Evolutionary conservation across 2,113 vertebrate genomes (phyloP).

Genomic region (Equus quagga): DNA sequence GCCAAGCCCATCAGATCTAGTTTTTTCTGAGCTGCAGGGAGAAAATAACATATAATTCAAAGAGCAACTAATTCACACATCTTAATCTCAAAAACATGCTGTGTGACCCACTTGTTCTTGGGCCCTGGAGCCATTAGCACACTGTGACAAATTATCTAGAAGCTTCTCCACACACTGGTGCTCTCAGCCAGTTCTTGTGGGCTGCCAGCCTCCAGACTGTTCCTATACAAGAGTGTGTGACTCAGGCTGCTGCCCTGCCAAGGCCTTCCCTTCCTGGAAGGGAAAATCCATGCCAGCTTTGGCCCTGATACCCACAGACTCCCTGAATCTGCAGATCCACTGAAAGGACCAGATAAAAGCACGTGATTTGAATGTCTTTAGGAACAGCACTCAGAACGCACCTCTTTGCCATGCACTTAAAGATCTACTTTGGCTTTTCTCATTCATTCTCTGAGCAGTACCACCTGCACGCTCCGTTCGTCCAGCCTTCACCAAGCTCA

Average conservation of each 20-base stretch:
- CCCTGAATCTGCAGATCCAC: constrained; percentile 50
- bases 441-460: not conserved
- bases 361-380: not conserved
- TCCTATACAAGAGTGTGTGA: not conserved
- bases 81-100: constrained; percentile 50
- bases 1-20: not conserved
- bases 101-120: constrained; percentile 42
- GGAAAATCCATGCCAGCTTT: not conserved
- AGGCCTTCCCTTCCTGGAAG: not conserved
- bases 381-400: not conserved
- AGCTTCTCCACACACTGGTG: not conserved
- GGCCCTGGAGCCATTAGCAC: not conserved
- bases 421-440: constrained; percentile 22
- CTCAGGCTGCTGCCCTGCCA: not conserved
- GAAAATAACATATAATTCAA: constrained; percentile 49
- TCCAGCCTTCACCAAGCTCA: not conserved
- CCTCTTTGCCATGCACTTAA: not conserved
- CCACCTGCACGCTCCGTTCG: not conserved
- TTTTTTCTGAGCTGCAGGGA: constrained; percentile 28
- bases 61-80: constrained; percentile 49
- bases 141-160: constrained; percentile 62
- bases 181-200: not conserved
- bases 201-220: not conserved
- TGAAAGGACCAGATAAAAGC: not conserved
- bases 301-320: not conserved